Percentiles rank a stretch among this genome's conserved stretches.
phyloP scores from a whole-genome alignment of 2,113 vertebrate species.

The Dicerorhinus sumatrensis region DNA sequence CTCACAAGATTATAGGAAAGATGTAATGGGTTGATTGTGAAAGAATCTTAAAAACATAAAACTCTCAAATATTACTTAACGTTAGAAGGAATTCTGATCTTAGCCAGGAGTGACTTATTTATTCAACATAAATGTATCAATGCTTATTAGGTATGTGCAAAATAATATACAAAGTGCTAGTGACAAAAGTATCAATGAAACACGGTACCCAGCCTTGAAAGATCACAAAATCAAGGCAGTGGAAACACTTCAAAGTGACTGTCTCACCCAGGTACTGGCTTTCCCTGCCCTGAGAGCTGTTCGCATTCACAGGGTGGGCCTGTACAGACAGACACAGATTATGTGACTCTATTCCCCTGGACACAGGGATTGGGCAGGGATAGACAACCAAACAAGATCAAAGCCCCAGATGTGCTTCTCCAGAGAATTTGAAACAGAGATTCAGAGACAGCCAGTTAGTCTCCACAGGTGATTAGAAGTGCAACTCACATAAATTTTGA shows the following conservation, averaged over 20 bases:
- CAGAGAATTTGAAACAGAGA: neutral
- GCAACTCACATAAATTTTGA: neutral
- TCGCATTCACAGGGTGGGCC: neutral
- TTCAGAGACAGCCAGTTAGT: neutral
- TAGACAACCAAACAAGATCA: neutral
- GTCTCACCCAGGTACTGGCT: neutral
- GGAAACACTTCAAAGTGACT: neutral
- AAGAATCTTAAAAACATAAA: neutral
- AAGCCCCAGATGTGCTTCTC: neutral
- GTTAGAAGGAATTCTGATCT: neutral
- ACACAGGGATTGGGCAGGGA: neutral
- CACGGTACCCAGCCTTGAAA: neutral
- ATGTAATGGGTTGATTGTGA: neutral
- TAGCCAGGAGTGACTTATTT: constrained; percentile 45
- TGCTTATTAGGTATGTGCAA: constrained; percentile 34
- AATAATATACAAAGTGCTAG: constrained; percentile 40
- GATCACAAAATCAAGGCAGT: neutral
- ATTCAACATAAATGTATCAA: constrained; percentile 8
- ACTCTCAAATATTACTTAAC: constrained; percentile 4
- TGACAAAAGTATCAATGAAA: constrained; percentile 66
- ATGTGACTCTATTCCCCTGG: neutral
- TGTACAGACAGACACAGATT: neutral
- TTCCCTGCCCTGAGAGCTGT: neutral
- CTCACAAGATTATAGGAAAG: neutral
- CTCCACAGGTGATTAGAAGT: neutral